These are phyloP conservation scores for Dione juno DNA, from an alignment of 2,888 invertebrate genomes.

Conservation along the genomic window DNA sequence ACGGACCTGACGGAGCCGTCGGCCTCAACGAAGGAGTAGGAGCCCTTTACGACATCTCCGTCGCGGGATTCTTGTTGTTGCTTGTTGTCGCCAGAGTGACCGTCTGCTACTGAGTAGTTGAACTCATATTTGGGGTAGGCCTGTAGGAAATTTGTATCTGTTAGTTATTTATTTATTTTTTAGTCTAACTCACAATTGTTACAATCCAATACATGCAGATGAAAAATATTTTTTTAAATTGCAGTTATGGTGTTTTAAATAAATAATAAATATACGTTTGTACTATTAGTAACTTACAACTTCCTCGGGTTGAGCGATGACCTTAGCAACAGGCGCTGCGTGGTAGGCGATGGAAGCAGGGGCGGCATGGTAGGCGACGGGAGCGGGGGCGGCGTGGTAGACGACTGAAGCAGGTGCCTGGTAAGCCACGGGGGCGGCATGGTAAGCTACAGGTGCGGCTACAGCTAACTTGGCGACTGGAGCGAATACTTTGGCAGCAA, in stretches of 20 bases:
- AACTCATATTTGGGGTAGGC: constrained; percentile 70
- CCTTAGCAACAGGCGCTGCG: constrained; percentile 51
- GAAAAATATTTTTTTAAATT: no score
- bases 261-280: not conserved
- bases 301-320: constrained; percentile 54
- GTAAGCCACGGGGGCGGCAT: constrained; percentile 62
- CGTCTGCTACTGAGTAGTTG: constrained; percentile 79
- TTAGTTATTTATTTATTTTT: not conserved
- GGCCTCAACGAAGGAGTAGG: constrained; percentile 76
- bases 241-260: no score
- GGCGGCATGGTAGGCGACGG: constrained; percentile 49
- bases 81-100: constrained; percentile 80
- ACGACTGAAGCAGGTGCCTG: constrained; percentile 50
- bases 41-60: constrained; percentile 78
- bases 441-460: constrained; percentile 63
- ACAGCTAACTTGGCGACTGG: constrained; percentile 44
- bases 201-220: no score
- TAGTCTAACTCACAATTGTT: no score
- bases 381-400: constrained; percentile 31
- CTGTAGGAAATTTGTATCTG: constrained; percentile 44
- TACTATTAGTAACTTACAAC: constrained; percentile 36
- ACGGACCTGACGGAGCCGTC: constrained; percentile 78
- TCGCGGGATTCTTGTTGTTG: constrained; percentile 77
- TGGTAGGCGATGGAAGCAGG: constrained; percentile 59
- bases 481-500: constrained; percentile 25